Base-by-base conservation (phyloP, 2,113 vertebrate genomes). In the Tylochromis polylepis region DNA sequence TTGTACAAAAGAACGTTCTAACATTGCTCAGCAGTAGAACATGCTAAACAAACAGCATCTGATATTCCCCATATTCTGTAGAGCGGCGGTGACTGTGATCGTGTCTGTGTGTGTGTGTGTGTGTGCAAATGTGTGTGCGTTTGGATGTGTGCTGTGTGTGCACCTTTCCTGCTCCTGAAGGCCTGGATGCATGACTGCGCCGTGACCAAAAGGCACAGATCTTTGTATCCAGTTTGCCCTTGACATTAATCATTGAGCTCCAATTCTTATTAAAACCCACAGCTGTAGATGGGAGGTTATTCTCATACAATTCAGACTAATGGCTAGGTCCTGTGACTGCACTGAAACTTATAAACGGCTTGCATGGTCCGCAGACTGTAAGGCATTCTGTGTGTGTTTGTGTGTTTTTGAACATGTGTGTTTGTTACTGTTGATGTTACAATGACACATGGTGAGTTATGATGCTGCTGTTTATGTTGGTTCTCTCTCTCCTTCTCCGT, bases 1-100 rank as follows among this genome's bases (percentile, higher is more conserved):
- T 98, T 98, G 97, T 98, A 98, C 97, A 98, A 99, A 98, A 96
- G 91, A 98, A 96, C 97, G 96, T 97, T 95, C 96, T 96, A 97
- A 98, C 97, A 97, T 97, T 98, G 97, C 96, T 98, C 97, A 98
- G 97, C 97, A 98, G 96, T 97, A 97, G 96, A 96, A 95, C 97
- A 97, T 98, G 97, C 97, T 97, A 98, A 98, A 98, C 97, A 98
- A 98, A 98, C 97, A 97, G 96, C 96, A 94, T 97, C 96, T 96
- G 96, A 94, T 94, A 93, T 90, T 97, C 95, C 91, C 90, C 87
- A 62, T 90, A 87, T 87, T 90, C 89, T 93, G 93, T 88, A 88
- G 86, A 89, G 85, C 90, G 90, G 41, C 57, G 89, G 86, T 86
- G 82, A 81, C 38, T 5, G 87, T 80, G 65, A 36, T 83, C 56